phyloP scores from a whole-genome alignment of 1,140 invertebrate genomes.

The Armadillidium nasatum region DNA sequence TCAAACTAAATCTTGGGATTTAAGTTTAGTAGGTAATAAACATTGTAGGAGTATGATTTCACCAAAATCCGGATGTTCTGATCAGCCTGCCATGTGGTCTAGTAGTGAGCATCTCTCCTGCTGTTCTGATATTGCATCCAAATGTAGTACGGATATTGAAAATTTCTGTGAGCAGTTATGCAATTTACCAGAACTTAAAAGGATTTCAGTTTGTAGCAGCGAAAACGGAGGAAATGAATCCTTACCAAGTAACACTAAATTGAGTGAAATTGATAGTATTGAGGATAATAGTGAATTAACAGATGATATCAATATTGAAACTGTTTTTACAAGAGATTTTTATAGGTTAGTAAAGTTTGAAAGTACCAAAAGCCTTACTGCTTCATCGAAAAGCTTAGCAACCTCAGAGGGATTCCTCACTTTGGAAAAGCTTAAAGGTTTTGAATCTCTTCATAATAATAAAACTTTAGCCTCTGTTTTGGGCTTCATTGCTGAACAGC shows the following conservation, averaged over 20 bases:
- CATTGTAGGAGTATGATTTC: slow-evolving; percentile 31
- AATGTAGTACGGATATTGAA: slow-evolving; percentile 41
- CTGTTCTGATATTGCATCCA: slow-evolving; percentile 39
- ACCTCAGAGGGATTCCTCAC: slow-evolving; percentile 35
- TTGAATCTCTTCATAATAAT: slow-evolving; percentile 51
- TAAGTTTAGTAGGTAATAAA: slow-evolving; percentile 27
- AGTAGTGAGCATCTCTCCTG: slow-evolving; percentile 42
- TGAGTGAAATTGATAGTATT: slow-evolving; percentile 32
- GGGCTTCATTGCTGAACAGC: slow-evolving; percentile 69
- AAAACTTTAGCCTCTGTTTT: slow-evolving; percentile 66
- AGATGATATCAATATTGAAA: slow-evolving; percentile 49
- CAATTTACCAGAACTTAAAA: slow-evolving; percentile 60
- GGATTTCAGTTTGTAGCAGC: slow-evolving; percentile 60
- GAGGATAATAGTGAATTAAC: slow-evolving; percentile 41
- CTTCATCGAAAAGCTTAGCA: slow-evolving; percentile 57
- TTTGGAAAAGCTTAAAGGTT: slow-evolving; percentile 37
- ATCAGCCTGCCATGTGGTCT: slow-evolving; percentile 38
- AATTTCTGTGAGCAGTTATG: slow-evolving; percentile 42
- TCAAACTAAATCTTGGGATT: slow-evolving; percentile 35
- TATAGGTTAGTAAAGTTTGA: slow-evolving; percentile 42
- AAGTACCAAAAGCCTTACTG: slow-evolving; percentile 52
- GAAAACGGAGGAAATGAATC: slow-evolving; percentile 55
- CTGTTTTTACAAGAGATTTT: slow-evolving; percentile 42
- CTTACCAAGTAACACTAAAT: slow-evolving; percentile 51
- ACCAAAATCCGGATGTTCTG: slow-evolving; percentile 37